A percentile compares a stretch with the other conserved stretches of the same genome.
Evolutionary conservation across 2,113 vertebrate genomes (phyloP).

Genomic region (Camelus dromedarius): DNA sequence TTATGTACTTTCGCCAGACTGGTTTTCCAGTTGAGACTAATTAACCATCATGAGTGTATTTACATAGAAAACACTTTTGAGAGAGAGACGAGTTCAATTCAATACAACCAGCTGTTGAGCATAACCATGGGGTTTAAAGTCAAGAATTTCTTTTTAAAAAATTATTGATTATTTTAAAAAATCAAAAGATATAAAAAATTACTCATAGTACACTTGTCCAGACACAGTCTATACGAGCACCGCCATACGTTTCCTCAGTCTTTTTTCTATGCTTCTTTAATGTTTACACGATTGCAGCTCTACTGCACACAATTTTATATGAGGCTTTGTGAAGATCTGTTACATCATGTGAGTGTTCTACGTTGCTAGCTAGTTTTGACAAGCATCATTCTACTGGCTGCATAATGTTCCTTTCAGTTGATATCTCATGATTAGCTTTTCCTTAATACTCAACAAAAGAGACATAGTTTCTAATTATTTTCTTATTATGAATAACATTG

Average conservation of each 20-base stretch:
- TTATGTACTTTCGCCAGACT: not conserved
- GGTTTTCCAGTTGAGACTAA: conserved; percentile 39
- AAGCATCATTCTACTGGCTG: not conserved
- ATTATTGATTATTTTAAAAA: conserved; percentile 24
- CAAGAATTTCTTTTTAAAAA: not conserved
- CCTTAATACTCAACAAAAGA: conserved; percentile 25
- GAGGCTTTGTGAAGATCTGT: not conserved
- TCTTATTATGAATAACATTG: not conserved
- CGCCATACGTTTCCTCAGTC: not conserved
- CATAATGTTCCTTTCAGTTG: not conserved
- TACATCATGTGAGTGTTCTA: not conserved
- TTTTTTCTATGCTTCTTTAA: conserved; percentile 16
- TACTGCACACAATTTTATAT: not conserved
- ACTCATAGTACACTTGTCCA: not conserved
- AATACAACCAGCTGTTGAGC: not conserved
- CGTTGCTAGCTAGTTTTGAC: not conserved
- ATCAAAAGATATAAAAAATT: not conserved
- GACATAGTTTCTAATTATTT: conserved; percentile 20
- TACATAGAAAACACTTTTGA: conserved; percentile 26
- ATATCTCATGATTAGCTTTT: not conserved
- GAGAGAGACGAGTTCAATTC: not conserved
- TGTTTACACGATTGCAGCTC: not conserved
- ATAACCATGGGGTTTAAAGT: not conserved
- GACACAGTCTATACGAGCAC: not conserved
- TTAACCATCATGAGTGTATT: conserved; percentile 21